Evolutionary conservation across 2,113 vertebrate genomes (phyloP).

Genomic region (Phoenicopterus ruber): DNA sequence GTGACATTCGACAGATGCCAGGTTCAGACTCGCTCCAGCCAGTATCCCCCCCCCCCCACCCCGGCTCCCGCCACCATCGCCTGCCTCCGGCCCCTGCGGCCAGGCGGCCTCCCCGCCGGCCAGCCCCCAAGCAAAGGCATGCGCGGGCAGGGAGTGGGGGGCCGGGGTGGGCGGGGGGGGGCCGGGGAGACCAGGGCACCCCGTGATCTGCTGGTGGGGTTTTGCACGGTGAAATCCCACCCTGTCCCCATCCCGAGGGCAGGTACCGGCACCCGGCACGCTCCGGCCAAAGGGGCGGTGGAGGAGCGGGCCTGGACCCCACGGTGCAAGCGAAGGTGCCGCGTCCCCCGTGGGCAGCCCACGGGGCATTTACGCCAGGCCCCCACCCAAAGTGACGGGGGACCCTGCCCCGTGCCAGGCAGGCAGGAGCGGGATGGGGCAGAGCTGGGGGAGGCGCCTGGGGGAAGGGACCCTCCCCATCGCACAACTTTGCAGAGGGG

Average conservation of each 20-base stretch:
- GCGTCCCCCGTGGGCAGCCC: not conserved
- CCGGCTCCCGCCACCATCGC: not conserved
- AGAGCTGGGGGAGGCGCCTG: not conserved
- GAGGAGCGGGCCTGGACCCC: not conserved
- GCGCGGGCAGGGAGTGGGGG: not conserved
- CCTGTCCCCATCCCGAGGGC: not conserved
- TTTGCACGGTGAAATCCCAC: not conserved
- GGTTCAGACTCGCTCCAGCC: constrained; percentile 44
- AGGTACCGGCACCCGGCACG: not conserved
- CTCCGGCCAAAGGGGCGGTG: not conserved
- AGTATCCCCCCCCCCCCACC: not conserved
- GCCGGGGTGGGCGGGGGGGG: not conserved
- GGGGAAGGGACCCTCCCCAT: not conserved
- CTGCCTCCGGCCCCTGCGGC: not conserved
- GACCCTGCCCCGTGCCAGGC: not conserved
- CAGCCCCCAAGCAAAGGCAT: not conserved
- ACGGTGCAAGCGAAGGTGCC: rapidly evolving
- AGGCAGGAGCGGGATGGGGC: rapidly evolving
- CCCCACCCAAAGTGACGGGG: not conserved
- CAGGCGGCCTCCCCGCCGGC: not conserved
- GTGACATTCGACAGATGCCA: constrained; percentile 64
- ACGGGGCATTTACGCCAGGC: not conserved
- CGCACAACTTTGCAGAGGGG: not conserved
- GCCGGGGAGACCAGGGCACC: not conserved
- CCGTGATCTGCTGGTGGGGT: not conserved